phyloP scores from a whole-genome alignment of 2,113 vertebrate genomes.

The Pyxicephalus adspersus region DNA sequence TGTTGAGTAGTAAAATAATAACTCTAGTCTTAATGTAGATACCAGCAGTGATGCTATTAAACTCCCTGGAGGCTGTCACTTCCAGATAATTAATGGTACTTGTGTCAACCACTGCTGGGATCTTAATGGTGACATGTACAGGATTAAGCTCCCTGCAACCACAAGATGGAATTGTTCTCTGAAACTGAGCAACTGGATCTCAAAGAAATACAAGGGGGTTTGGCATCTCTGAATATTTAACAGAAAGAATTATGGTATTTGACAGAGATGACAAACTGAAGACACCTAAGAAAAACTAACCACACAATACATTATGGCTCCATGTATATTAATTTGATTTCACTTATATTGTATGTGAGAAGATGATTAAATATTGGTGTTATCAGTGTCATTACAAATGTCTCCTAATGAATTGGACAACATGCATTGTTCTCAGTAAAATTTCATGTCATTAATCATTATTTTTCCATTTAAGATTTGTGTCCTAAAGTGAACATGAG shows the following conservation, averaged over 20 bases:
- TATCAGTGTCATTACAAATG: no score
- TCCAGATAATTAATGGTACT: constrained; percentile 36
- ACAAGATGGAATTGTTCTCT: not conserved
- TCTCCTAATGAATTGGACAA: no score
- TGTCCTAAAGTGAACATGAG: no score
- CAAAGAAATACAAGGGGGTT: not conserved
- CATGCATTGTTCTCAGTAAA: no score
- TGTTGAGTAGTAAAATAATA: not conserved
- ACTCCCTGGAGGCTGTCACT: constrained; percentile 25
- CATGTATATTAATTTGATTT: not conserved
- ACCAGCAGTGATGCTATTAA: constrained; percentile 36
- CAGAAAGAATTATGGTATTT: not conserved
- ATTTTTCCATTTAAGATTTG: no score
- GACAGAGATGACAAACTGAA: not conserved
- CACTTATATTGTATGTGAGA: not conserved
- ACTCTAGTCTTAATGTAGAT: not conserved
- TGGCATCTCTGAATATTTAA: not conserved
- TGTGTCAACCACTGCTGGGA: constrained; percentile 29
- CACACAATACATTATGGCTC: not conserved
- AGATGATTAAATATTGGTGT: no score
- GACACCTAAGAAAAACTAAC: not conserved
- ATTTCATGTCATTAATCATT: no score
- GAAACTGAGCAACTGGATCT: not conserved
- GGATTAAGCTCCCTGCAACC: not conserved
- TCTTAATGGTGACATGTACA: constrained; percentile 37